Evolutionary conservation across 2,797 vertebrate genomes (phyloP).

Genomic region (Megalops cyprinoides): DNA sequence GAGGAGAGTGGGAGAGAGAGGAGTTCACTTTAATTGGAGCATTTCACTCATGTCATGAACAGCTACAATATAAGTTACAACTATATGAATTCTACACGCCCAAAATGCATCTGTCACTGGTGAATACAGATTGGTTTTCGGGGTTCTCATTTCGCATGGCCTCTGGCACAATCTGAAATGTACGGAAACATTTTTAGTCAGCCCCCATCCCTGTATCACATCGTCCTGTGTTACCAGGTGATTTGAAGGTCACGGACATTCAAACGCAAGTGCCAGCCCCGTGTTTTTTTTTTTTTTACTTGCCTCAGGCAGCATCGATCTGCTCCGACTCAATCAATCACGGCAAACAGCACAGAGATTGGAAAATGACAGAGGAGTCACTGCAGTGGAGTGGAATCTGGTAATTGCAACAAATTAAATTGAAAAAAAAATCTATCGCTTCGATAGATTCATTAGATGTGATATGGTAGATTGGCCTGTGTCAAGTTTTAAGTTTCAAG

Average conservation of each 20-base stretch:
- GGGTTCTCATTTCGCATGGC: neutral
- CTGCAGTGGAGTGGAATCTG: slow-evolving; percentile 8
- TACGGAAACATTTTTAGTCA: neutral
- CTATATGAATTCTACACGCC: neutral
- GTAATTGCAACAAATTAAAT: slow-evolving; percentile 13
- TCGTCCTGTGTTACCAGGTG: slow-evolving; percentile 4
- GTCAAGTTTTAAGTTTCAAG: neutral
- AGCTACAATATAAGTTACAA: no score
- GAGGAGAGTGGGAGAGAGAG: neutral
- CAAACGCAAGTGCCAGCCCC: neutral
- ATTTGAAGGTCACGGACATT: neutral
- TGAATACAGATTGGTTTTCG: neutral
- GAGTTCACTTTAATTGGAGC: neutral
- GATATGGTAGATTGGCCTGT: neutral
- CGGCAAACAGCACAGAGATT: slow-evolving; percentile 12
- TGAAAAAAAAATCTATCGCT: slow-evolving; percentile 6
- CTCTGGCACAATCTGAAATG: neutral
- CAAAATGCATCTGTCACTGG: neutral
- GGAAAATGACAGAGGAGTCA: slow-evolving; percentile 3
- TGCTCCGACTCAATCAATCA: slow-evolving; percentile 19
- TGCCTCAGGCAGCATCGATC: slow-evolving; percentile 15
- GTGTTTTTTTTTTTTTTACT: no score
- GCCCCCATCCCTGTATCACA: neutral
- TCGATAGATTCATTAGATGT: slow-evolving; percentile 2
- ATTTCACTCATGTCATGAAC: neutral